Conservation (phyloP, 2,113 vertebrate genomes). For the Ceyx margarethae region DNA sequence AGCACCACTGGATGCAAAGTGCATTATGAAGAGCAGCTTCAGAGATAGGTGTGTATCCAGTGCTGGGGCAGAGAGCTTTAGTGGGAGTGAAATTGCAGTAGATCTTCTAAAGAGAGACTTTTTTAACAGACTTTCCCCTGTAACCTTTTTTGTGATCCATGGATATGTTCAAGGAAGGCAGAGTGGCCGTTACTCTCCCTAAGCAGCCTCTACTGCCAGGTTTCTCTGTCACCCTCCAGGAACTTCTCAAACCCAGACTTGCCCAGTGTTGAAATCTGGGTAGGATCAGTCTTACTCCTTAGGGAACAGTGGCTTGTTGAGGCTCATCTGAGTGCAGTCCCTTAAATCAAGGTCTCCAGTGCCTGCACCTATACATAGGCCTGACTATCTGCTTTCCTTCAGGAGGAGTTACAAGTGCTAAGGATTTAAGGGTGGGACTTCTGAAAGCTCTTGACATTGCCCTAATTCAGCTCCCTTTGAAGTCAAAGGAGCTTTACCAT, state of each 20-base stretch:
- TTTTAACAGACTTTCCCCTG: not conserved
- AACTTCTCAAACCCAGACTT: not conserved
- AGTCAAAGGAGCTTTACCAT: not conserved
- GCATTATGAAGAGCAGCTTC: not conserved
- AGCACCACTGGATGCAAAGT: not conserved
- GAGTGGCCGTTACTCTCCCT: fast-evolving
- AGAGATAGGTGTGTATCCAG: not conserved
- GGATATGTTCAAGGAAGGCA: not conserved
- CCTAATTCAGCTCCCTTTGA: conserved; percentile 27
- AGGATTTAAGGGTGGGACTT: conserved; percentile 27
- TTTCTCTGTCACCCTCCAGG: not conserved
- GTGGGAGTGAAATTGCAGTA: not conserved
- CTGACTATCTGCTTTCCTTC: conserved; percentile 8
- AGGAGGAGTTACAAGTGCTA: not conserved
- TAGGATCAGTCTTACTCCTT: not conserved
- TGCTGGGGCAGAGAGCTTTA: not conserved
- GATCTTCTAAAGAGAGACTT: not conserved
- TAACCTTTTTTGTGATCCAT: fast-evolving
- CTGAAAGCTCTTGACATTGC: conserved; percentile 17
- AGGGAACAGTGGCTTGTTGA: not conserved
- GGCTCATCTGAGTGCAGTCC: not conserved
- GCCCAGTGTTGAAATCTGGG: not conserved
- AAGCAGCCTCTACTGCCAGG: not conserved
- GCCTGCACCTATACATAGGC: not conserved
- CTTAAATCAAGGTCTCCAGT: not conserved